Base-by-base conservation (phyloP, 2,797 vertebrate genomes). In the Adelosebastes latens region DNA sequence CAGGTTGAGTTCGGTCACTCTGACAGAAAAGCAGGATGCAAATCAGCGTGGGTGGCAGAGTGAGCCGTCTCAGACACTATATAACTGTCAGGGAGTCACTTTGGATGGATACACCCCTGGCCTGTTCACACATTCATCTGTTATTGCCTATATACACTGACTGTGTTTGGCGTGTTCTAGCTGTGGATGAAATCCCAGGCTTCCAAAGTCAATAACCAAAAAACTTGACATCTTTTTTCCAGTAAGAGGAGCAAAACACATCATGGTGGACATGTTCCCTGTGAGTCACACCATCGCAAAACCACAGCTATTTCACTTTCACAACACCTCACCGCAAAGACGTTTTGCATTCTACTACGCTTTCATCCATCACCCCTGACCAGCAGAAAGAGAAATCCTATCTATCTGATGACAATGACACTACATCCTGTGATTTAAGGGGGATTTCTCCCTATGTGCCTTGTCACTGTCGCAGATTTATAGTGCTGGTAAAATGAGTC, bases 301-400 rank as follows among this genome's bases (percentile, higher is more conserved):
- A 91, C 94, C 93, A 77, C 93, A 92, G 75, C 88, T 85, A 92
- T 94, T 92, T 91, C 86, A 95, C 95, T 95, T 95, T 95, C 94
- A 95, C 93, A 94, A 94, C 63, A 86, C 88, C 75, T 24, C n/a
- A 52, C 90, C 88, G 75, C 92, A 87, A 83, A 89, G 89, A 88
- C 68, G 63, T 20, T 58, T 74, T 36, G 29, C 78, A 64, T 78
- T 34, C 39, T 55, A 53, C 31, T 29, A 66, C 6, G 34, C 86
- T 86, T 86, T 83, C 76, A 86, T 87, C 75, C 70, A 25, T 52
- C 84, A 59, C 59, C 10, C 22, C 31, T 34, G 63, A 75, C 80
- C 63, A 12, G 59, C 32, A 32, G 58, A 53, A 60, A n/a, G 18
- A 42, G 9, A 77, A 80, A 81, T 7, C 8, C 1, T 12, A n/a